Evolutionary conservation across 2,113 vertebrate genomes (phyloP), one percentile per base, ranked within the genome.

Genomic region (Elephas maximus): DNA sequence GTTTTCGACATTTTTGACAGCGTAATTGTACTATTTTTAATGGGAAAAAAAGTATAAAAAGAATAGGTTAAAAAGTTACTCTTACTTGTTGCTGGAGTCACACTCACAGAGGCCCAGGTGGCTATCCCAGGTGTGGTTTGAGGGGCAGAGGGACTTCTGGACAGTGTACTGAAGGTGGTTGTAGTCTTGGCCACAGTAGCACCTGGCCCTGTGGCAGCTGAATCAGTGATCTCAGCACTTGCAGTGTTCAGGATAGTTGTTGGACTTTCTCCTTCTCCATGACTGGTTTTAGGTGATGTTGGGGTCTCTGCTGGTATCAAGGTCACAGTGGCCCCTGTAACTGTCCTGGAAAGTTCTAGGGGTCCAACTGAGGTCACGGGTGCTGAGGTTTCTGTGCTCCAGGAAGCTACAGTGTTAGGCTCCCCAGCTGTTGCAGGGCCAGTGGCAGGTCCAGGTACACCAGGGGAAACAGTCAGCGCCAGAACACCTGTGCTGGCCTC

Each of bases 31-130:
- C 44, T 48, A 24, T 78, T 26, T 76, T 48, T 26, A 12, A 45
- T 45, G 76, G 11, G 76, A 21, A 7, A 48, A 67, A 48, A 78
- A 48, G 21, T 7, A 78, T 78, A 48, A 48, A 12, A 77, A 45
- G 24, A 78, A 28, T 30, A 78, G 14, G 24, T 78, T 79, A 33
- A 53, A 79, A 45, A 37, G 6, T 51, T 62, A 30, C 82, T 81
- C 94, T 97, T 97, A 97, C 97, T n/a, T 96, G 78, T 90, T 94
- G 57, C 48, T 83, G 95, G 79, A 57, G 95, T 85, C 82, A 76
- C 18, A 33, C 11, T 95, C 41, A n/a, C 74, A 80, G 89, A 67
- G 18, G 67, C 60, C 41, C 18, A 45, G 5, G 81, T 92, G 1
- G 94, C 60, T 53, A 37, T 45, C 12, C 10, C 60, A 44, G 80